phyloP scores from a whole-genome alignment of 2,797 vertebrate species.

The Prunella strophiata region DNA sequence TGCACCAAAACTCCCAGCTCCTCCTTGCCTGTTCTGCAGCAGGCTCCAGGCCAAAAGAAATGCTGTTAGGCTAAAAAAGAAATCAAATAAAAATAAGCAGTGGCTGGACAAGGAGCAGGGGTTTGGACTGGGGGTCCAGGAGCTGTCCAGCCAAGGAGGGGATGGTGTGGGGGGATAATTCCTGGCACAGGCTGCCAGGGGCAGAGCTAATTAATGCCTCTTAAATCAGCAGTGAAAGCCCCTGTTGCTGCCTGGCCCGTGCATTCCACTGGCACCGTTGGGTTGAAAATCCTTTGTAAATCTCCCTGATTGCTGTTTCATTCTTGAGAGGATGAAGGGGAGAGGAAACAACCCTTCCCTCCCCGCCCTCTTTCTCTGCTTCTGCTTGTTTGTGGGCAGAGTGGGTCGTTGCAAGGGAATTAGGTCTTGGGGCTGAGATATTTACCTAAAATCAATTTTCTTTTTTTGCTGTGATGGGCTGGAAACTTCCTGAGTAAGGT shows the following conservation, averaged over 20 bases:
- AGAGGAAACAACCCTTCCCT: constrained; percentile 32
- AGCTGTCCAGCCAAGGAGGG: not conserved
- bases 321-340: constrained; percentile 71
- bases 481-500: not conserved
- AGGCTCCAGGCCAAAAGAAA: not conserved
- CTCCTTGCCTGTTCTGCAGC: accelerated
- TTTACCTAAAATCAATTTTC: not conserved
- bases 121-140: not conserved
- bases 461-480: not conserved
- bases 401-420: not conserved
- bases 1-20: not conserved
- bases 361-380: not conserved
- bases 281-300: constrained; percentile 42
- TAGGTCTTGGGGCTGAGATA: not conserved
- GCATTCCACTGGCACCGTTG: constrained; percentile 63
- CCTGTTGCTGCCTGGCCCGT: constrained; percentile 12
- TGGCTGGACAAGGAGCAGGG: not conserved
- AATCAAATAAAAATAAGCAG: not conserved
- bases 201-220: constrained; percentile 46
- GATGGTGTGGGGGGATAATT: not conserved
- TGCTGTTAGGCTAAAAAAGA: not conserved
- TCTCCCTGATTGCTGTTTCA: constrained; percentile 54
- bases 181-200: constrained; percentile 28
- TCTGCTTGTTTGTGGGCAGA: accelerated
- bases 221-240: constrained; percentile 22